Conservation (phyloP, 1,140 invertebrate species). For the Euglossa dilemma region DNA sequence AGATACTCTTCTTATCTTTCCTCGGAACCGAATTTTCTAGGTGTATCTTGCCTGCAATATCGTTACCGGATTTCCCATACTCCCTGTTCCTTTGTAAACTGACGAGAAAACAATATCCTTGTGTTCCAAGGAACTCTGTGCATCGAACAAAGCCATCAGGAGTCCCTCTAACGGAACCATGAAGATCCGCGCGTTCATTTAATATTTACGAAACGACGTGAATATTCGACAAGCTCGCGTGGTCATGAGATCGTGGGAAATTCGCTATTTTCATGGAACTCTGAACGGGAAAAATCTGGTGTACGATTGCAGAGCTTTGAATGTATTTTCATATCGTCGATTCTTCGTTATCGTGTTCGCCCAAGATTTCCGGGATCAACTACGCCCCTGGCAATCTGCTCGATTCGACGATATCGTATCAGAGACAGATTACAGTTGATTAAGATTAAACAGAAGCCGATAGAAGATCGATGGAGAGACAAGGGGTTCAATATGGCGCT, state of each 20-base stretch:
- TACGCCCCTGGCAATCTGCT: conserved; percentile 4
- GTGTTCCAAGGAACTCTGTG: background rate
- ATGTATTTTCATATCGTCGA: background rate
- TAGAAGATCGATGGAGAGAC: background rate
- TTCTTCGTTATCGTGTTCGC: background rate
- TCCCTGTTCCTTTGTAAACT: background rate
- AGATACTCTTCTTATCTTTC: no score
- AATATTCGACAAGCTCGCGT: background rate
- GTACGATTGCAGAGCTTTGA: background rate
- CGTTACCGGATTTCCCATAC: background rate
- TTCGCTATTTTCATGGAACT: background rate
- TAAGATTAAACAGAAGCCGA: conserved; percentile 17
- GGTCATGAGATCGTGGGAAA: background rate
- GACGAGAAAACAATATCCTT: conserved; percentile 19
- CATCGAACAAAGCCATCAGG: conserved; percentile 3
- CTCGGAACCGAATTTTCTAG: background rate
- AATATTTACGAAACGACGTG: background rate
- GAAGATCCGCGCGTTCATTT: background rate
- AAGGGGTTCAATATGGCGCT: background rate
- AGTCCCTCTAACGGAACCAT: background rate
- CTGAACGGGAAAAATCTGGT: background rate
- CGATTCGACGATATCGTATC: conserved; percentile 18
- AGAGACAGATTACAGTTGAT: conserved; percentile 15
- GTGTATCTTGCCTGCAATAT: background rate
- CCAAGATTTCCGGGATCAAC: conserved; percentile 21